Evolutionary conservation across 2,888 invertebrate genomes (phyloP).

Genomic region (Oxytorus armatus): DNA sequence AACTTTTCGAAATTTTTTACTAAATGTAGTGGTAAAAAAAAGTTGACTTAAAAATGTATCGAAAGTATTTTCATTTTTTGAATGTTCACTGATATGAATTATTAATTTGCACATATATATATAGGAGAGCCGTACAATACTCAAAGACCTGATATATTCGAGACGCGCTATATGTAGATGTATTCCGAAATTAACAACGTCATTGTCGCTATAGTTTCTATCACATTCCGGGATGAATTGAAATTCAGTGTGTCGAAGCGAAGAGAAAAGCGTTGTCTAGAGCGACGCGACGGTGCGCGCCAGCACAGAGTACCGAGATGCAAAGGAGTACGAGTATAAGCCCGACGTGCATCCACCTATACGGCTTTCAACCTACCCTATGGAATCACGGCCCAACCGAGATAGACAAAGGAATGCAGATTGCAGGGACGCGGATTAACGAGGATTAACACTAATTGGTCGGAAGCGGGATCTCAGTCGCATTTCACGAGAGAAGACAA

Average conservation of each 20-base stretch:
- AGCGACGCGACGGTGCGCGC: constrained; percentile 16
- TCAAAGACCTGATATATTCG: constrained; percentile 10
- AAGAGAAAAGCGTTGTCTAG: constrained; percentile 28
- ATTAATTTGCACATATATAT: not conserved
- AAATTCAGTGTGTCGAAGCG: constrained; percentile 54
- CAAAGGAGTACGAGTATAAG: constrained; percentile 55
- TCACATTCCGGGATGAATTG: constrained; percentile 43
- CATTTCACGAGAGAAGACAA: constrained; percentile 44
- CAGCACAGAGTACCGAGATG: constrained; percentile 21
- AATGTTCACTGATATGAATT: not conserved
- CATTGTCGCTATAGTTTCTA: constrained; percentile 54
- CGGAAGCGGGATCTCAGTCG: constrained; percentile 67
- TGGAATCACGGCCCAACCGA: constrained; percentile 62
- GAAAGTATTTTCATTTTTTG: too few species aligned
- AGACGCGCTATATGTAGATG: constrained; percentile 10
- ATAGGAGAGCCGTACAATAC: not conserved
- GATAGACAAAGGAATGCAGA: constrained; percentile 80
- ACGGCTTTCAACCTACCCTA: constrained; percentile 64
- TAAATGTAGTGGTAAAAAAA: too few species aligned
- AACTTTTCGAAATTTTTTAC: too few species aligned
- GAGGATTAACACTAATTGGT: constrained; percentile 82
- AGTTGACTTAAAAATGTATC: too few species aligned
- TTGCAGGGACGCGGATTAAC: constrained; percentile 79
- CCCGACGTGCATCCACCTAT: constrained; percentile 58
- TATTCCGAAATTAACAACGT: constrained; percentile 49